A percentile compares a stretch with the other conserved stretches of the same genome.
These are phyloP conservation scores for Xiphorhynchus erythropygius DNA, from an alignment of 2,797 vertebrate genomes.

Conservation along the genomic window DNA sequence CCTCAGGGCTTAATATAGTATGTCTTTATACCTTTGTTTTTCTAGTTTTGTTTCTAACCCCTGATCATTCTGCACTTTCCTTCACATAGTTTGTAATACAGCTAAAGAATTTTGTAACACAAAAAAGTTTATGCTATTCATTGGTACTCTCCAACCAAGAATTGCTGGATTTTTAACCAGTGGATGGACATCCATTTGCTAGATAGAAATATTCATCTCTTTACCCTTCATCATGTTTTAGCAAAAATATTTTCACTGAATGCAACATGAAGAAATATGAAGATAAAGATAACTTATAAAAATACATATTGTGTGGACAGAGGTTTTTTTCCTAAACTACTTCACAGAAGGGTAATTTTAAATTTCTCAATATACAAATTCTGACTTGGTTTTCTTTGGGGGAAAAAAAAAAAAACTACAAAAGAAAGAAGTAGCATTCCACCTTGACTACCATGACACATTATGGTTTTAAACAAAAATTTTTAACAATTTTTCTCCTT, in stretches of 20 bases:
- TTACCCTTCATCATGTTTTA: neutral
- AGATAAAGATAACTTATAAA: neutral
- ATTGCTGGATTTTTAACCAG: neutral
- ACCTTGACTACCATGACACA: neutral
- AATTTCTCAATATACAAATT: neutral
- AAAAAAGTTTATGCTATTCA: neutral
- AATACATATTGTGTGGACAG: neutral
- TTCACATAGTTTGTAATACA: neutral
- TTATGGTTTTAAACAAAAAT: neutral
- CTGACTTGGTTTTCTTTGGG: neutral
- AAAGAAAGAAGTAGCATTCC: neutral
- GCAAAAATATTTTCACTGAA: neutral
- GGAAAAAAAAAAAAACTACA: neutral
- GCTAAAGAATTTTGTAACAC: neutral
- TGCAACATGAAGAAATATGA: neutral
- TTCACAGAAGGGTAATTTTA: neutral
- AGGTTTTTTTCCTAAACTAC: neutral
- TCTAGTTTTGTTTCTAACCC: constrained; percentile 10
- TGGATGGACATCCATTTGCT: neutral
- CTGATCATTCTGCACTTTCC: neutral
- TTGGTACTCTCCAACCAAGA: neutral
- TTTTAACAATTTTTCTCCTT: neutral
- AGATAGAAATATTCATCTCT: neutral
- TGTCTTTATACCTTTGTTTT: constrained; percentile 47
- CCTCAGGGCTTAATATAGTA: constrained; percentile 52